These are phyloP conservation scores for Schrankia costaestrigalis DNA, from an alignment of 2,888 invertebrate genomes.

Conservation along the genomic window DNA sequence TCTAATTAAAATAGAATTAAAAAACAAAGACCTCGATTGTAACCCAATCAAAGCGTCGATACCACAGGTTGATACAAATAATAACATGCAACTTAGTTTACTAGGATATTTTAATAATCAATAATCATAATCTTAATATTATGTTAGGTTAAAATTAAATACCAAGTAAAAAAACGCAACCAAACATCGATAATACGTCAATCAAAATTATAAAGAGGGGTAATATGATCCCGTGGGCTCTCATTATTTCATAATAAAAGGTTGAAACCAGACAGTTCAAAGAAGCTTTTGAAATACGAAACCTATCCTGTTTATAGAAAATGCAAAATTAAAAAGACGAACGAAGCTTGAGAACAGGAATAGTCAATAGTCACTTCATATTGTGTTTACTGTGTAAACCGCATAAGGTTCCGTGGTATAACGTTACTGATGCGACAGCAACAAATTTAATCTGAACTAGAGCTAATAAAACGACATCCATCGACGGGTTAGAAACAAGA, in stretches of 20 bases:
- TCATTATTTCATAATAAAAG: slow-evolving; percentile 64
- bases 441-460: slow-evolving; percentile 14
- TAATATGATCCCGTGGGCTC: slow-evolving; percentile 54
- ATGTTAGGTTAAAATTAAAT: background rate
- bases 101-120: no score
- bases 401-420: slow-evolving; percentile 70
- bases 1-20: no score
- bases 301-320: slow-evolving; percentile 64
- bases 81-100: no score
- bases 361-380: slow-evolving; percentile 80
- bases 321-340: slow-evolving; percentile 70
- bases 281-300: slow-evolving; percentile 65
- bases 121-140: no score
- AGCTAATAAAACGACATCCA: slow-evolving; percentile 25
- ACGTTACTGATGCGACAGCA: slow-evolving; percentile 49
- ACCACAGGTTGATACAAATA: no score
- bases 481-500: slow-evolving; percentile 15
- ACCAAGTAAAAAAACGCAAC: slow-evolving; percentile 33
- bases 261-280: slow-evolving; percentile 51
- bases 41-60: no score
- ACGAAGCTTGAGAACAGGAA: slow-evolving; percentile 65
- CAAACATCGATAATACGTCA: slow-evolving; percentile 50
- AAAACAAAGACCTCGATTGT: no score
- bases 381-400: slow-evolving; percentile 76
- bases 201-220: slow-evolving; percentile 52